Percentiles rank a stretch among this genome's conserved stretches.
Evolutionary conservation across 2,888 invertebrate species (phyloP).

Genomic region (Dione vanillae): DNA sequence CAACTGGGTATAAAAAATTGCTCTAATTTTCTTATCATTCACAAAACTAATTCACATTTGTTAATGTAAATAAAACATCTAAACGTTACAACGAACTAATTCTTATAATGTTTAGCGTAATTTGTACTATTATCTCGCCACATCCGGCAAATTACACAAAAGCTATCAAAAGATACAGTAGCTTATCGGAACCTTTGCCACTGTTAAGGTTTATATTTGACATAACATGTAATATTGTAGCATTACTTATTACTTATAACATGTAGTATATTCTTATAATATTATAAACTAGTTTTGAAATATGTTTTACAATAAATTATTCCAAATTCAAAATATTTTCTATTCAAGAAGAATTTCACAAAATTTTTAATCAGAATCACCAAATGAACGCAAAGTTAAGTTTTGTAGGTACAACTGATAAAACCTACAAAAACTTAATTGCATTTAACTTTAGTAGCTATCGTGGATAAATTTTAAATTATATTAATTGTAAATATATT

Average conservation of each 20-base stretch:
- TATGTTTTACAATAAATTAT: too few species aligned
- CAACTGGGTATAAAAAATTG: not conserved
- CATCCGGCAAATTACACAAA: slow-evolving; percentile 76
- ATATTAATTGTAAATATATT: too few species aligned
- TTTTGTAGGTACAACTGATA: too few species aligned
- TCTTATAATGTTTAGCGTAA: slow-evolving; percentile 48
- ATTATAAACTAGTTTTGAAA: too few species aligned
- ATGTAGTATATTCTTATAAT: not conserved
- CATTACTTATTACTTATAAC: slow-evolving; percentile 8
- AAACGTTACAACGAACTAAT: slow-evolving; percentile 38
- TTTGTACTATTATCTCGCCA: slow-evolving; percentile 60
- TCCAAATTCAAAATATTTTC: too few species aligned
- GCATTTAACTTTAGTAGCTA: too few species aligned
- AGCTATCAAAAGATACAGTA: slow-evolving; percentile 61
- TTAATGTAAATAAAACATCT: slow-evolving; percentile 3
- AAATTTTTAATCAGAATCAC: too few species aligned
- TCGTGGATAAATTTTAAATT: too few species aligned
- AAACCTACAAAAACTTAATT: too few species aligned
- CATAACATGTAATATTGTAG: slow-evolving; percentile 54
- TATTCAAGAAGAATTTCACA: too few species aligned
- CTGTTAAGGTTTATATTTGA: slow-evolving; percentile 53
- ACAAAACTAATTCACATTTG: slow-evolving; percentile 14
- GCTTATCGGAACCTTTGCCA: slow-evolving; percentile 74
- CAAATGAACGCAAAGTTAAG: too few species aligned
- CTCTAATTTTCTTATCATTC: not conserved